Evolutionary conservation across 2,888 invertebrate genomes (phyloP).

Genomic region (Tethea ocularis): DNA sequence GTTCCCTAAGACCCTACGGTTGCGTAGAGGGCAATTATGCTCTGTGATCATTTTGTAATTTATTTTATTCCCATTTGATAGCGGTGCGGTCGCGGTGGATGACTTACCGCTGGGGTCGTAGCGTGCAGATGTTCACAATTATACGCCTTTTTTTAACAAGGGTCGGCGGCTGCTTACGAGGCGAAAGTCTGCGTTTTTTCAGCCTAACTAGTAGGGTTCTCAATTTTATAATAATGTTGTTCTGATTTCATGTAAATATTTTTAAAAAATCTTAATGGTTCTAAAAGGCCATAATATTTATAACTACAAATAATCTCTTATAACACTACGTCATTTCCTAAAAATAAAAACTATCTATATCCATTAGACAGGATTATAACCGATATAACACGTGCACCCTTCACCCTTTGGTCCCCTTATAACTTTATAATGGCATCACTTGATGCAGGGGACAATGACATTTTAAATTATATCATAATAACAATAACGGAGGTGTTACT

Average conservation of each 20-base stretch:
- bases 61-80: conserved; percentile 52
- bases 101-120: conserved; percentile 43
- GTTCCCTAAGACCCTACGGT: conserved; percentile 24
- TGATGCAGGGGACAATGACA: conserved; percentile 60
- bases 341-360: conserved; percentile 31
- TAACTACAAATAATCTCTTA: no score
- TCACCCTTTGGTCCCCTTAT: conserved; percentile 69
- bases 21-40: conserved; percentile 29
- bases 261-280: no score
- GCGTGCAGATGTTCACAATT: conserved; percentile 73
- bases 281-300: not conserved
- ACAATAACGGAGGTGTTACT: conserved; percentile 36
- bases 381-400: conserved; percentile 67
- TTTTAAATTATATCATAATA: conserved; percentile 75
- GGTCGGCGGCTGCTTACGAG: conserved; percentile 8
- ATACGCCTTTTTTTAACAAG: conserved; percentile 44
- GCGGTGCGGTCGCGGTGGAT: conserved; percentile 35
- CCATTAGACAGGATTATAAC: conserved; percentile 47
- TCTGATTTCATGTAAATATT: not conserved
- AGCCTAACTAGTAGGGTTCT: conserved; percentile 28
- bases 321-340: conserved; percentile 12
- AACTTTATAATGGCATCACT: conserved; percentile 56
- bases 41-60: conserved; percentile 34
- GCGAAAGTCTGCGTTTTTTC: conserved; percentile 45
- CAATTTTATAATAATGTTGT: not conserved